Base-by-base conservation (phyloP, 2,797 vertebrate species). In the Falco berigora region DNA sequence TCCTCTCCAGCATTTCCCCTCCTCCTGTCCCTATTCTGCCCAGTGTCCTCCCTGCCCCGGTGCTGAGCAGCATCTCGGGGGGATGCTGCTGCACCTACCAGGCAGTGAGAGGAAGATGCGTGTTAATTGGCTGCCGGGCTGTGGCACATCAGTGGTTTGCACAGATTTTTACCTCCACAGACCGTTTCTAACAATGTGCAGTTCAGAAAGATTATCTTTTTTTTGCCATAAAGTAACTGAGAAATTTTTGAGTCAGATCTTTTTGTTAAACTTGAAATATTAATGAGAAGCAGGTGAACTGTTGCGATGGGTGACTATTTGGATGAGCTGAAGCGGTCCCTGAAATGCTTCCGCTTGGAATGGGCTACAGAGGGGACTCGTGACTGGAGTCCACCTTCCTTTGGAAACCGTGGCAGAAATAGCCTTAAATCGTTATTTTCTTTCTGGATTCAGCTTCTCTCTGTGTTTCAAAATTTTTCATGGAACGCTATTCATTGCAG, bases 401-500 rank as follows among this genome's bases (percentile, higher is more conserved):
- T 28, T 74, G 55, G 83, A 92, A 95, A 73, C 13, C 13, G 2
- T 52, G 19, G 46, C 64, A 64, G 40, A 68, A 52, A 77, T 18
- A 58, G 80, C 90, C 75, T 58, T 14, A 68, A 74, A 46, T n/a
- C 46, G 72, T 36, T 50, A 1, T 90, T 93, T 94, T 76, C 87
- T 46, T 89, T 73, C 90, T 92, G 96, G 87, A 67, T 75, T 93
- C 67, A 38, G 69, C 72, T 66, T 62, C 77, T 76, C 58, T 69
- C 66, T 10, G 10, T 4, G 27, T 61, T 88, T 69, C 62, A 32
- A 6, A 53, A 53, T 81, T 86, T 63, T 64, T 79, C 1, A 2
- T 47, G 80, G 93, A 90, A 86, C 68, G 84, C 74, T 88, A 12
- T 80, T 86, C 94, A 20, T 52, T 63, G 47, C 88, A 52, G 80